Base-by-base conservation (phyloP, 2,888 invertebrate genomes). In the Ochlodes sylvanus region DNA sequence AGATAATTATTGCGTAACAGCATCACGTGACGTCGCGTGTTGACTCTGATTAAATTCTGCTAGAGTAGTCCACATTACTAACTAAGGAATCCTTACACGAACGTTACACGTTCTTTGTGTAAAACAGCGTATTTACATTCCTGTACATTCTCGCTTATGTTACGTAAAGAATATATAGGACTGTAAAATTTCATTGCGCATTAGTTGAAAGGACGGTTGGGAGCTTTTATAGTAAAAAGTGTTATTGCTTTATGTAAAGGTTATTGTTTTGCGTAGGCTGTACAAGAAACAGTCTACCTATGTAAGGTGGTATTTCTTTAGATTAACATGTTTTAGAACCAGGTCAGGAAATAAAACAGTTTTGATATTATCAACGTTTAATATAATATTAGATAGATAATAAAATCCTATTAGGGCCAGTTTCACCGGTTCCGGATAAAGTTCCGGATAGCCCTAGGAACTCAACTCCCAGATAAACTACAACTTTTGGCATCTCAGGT, bases 21-120 rank as follows among this genome's bases (percentile, higher is more conserved):
- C 14, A 14, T 17, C 65, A 77, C 74, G 77, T 77, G 80, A 75
- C 75, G 71, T 82, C 74, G 82, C 82, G 80, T 82, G 82, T 76
- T 76, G 68, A 63, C 73, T 74, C 76, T 82, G 80, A 82, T 82
- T 82, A 82, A 81, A 80, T 77, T 78, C 78, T 73, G 76, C 79
- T 78, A 70, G 71, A 76, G 74, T 44, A 42, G 54, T 77, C 76
- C 77, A 79, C 79, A 79, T 75, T 79, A 74, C 72, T 75, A 76
- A 75, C 76, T 78, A 75, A 74, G 75, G 73, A 72, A 69, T 58
- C 65, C 47, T 57, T 44, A 56, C 34, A 27, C 57, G 32, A 19
- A 38, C 58, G 50, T 50, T 12, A 12, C 52, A 52, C 14, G 52
- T 52, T 52, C 27, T 14, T 52, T 52, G 52, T 52, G 52, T 52